These are phyloP conservation scores for Deilephila elpenor DNA, from an alignment of 2,888 invertebrate species.

Conservation along the genomic window DNA sequence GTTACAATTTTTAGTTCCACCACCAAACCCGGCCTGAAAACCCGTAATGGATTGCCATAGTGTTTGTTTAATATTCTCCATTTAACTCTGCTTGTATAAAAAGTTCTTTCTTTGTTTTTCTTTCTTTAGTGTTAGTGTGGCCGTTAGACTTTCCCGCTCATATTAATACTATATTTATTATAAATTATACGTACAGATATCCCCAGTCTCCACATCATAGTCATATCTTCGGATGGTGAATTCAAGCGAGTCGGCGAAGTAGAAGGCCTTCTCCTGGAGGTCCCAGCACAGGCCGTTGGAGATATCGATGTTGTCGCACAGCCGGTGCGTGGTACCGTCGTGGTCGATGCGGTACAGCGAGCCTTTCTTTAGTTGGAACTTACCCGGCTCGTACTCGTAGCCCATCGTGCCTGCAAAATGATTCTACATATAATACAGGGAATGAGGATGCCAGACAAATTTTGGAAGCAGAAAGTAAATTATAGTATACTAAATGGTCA, in stretches of 20 bases:
- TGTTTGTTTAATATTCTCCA: no score
- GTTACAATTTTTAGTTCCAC: no score
- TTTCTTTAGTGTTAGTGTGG: no score
- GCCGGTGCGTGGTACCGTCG: constrained; percentile 48
- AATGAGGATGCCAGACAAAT: not conserved
- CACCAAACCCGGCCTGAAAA: no score
- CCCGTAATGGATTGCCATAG: no score
- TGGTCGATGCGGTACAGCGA: constrained; percentile 76
- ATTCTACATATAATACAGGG: not conserved
- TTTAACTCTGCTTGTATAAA: no score
- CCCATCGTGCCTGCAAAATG: constrained; percentile 84
- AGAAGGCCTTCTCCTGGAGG: constrained; percentile 86
- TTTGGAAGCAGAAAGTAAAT: no score
- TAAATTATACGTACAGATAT: constrained; percentile 80
- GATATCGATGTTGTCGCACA: constrained; percentile 81
- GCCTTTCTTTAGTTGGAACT: constrained; percentile 81
- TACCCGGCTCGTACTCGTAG: constrained; percentile 81
- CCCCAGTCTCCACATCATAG: constrained; percentile 87
- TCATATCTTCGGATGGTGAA: constrained; percentile 88
- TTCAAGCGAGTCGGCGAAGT: constrained; percentile 90
- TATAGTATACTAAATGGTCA: no score
- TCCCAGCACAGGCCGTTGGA: constrained; percentile 94
- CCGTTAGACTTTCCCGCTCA: no score
- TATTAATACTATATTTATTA: no score
- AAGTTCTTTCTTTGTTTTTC: no score